Percentiles rank a stretch among this genome's conserved stretches.
These are phyloP conservation scores for Rhinatrema bivittatum DNA, from an alignment of 2,797 vertebrate genomes.

Conservation along the genomic window DNA sequence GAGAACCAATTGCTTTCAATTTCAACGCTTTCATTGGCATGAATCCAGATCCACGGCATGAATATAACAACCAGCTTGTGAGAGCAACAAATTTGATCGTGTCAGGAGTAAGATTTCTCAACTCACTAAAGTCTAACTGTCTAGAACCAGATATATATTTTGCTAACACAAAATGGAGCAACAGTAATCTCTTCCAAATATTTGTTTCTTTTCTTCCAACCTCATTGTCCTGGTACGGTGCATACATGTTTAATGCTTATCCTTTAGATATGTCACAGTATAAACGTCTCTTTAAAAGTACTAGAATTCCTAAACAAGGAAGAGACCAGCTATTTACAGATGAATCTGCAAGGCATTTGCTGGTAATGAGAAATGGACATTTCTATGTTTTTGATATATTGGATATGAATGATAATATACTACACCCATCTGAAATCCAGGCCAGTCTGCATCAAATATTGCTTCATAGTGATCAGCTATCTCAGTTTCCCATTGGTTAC, in stretches of 20 bases:
- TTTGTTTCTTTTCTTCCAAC: conserved; percentile 6
- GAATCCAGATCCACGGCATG: too few species aligned
- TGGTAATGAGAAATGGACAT: conserved; percentile 14
- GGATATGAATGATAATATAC: conserved; percentile 2
- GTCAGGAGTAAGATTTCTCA: conserved; percentile 6
- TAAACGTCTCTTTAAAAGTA: conserved; percentile 9
- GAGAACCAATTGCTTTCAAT: too few species aligned
- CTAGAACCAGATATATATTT: conserved; percentile 8
- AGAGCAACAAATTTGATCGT: conserved; percentile 9
- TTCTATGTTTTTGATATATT: conserved; percentile 9
- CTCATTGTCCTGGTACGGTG: background rate
- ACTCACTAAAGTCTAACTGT: conserved; percentile 1
- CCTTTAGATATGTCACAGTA: conserved; percentile 5
- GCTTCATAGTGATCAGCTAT: background rate
- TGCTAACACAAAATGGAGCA: too few species aligned
- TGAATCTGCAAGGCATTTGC: conserved; percentile 1
- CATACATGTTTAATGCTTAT: background rate
- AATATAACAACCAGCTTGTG: conserved; percentile 2
- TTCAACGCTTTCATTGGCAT: too few species aligned
- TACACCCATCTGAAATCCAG: conserved; percentile 9
- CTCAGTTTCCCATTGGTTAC: conserved; percentile 1
- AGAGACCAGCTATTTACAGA: conserved; percentile 4
- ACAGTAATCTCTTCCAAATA: conserved; percentile 11
- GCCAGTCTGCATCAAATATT: background rate
- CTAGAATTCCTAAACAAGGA: conserved; percentile 11